phyloP scores from a whole-genome alignment of 2,797 vertebrate species.

The Pseudochaenichthys georgianus region DNA sequence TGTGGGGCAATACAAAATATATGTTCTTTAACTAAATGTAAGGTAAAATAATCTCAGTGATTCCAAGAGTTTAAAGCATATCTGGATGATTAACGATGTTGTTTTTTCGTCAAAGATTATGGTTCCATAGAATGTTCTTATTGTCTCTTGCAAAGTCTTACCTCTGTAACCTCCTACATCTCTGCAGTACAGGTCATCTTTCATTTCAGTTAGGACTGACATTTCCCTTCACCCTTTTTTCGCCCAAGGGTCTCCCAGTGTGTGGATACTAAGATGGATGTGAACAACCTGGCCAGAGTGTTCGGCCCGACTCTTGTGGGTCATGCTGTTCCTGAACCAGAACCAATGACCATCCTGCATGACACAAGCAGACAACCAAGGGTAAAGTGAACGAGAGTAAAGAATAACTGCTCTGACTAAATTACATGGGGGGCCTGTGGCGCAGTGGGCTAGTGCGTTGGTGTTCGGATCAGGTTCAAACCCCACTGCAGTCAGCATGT shows the following conservation, averaged over 20 bases:
- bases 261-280: slow-evolving; percentile 90
- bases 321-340: slow-evolving; percentile 90
- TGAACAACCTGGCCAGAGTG: slow-evolving; percentile 89
- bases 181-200: not conserved
- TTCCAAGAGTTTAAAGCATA: too few species aligned
- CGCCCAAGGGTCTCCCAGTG: slow-evolving; percentile 89
- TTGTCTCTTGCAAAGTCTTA: too few species aligned
- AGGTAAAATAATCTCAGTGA: too few species aligned
- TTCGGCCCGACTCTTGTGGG: slow-evolving; percentile 95
- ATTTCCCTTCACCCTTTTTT: not conserved
- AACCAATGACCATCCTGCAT: slow-evolving; percentile 90
- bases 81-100: too few species aligned
- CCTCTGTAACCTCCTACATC: not conserved
- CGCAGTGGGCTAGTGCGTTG: too few species aligned
- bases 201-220: not conserved
- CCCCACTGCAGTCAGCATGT: too few species aligned
- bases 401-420: not conserved
- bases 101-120: too few species aligned
- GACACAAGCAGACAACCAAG: slow-evolving; percentile 92
- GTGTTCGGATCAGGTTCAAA: too few species aligned
- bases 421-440: not conserved
- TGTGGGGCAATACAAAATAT: too few species aligned
- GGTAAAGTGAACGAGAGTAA: slow-evolving; percentile 74
- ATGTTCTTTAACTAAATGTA: too few species aligned
- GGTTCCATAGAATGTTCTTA: too few species aligned